These are phyloP conservation scores for Steinernema khuongi DNA, from an alignment of 1,140 invertebrate genomes.

Conservation along the genomic window DNA sequence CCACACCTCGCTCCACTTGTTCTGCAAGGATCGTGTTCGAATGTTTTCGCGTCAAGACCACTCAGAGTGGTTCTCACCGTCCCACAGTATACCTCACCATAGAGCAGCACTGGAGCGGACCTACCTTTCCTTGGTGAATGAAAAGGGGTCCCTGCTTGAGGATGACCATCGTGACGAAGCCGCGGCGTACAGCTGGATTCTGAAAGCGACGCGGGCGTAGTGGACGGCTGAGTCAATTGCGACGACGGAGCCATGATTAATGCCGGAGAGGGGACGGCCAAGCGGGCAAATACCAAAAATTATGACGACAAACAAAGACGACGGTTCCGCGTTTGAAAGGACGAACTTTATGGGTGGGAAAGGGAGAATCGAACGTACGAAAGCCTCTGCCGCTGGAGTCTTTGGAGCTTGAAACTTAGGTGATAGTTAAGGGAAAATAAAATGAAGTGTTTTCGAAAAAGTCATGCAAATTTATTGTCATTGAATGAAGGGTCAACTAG, in stretches of 20 bases:
- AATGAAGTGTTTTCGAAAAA: too few species aligned
- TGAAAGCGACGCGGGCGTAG: not conserved
- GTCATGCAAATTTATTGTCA: too few species aligned
- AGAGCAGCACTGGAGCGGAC: not conserved
- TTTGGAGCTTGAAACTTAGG: too few species aligned
- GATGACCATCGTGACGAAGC: not conserved
- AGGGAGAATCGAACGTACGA: too few species aligned
- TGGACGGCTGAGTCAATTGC: slow-evolving; percentile 3
- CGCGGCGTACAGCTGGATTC: slow-evolving; percentile 1
- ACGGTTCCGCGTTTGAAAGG: not conserved
- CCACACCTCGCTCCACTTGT: slow-evolving; percentile 12
- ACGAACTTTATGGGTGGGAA: not conserved
- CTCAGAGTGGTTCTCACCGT: too few species aligned
- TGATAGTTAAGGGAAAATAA: too few species aligned
- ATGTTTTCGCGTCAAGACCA: too few species aligned
- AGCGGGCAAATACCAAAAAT: slow-evolving; percentile 6
- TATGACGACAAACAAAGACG: not conserved
- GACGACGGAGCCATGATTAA: not conserved
- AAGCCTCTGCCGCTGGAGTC: too few species aligned
- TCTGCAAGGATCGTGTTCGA: too few species aligned
- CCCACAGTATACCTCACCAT: not conserved
- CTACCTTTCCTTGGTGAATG: slow-evolving; percentile 10
- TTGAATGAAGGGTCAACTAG: too few species aligned
- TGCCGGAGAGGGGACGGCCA: not conserved
- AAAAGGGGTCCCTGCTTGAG: not conserved